phyloP scores from a whole-genome alignment of 1,140 invertebrate genomes.

The Drosophila pruinosa region DNA sequence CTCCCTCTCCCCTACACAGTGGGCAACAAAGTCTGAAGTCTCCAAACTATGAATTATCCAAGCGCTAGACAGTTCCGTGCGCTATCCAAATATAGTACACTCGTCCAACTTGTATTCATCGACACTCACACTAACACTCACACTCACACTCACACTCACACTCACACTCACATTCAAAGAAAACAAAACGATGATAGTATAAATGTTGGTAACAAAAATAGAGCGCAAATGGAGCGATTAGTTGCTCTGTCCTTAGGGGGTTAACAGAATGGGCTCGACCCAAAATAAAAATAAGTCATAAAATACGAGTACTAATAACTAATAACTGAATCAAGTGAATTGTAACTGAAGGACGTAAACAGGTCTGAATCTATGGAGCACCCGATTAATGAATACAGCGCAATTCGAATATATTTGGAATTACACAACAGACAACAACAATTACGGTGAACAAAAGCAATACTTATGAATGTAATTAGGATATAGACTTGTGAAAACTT shows the following conservation, averaged over 20 bases:
- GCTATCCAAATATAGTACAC: not conserved
- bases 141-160: no score
- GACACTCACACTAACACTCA: no score
- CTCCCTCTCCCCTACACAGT: not conserved
- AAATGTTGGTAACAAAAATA: conserved; percentile 38
- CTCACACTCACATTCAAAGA: no score
- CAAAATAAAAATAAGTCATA: conserved; percentile 28
- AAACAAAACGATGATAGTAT: conserved; percentile 24
- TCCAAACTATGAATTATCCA: conserved; percentile 50
- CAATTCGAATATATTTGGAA: not conserved
- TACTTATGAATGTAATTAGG: conserved; percentile 9
- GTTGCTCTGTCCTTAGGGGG: conserved; percentile 19
- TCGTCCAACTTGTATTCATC: no score
- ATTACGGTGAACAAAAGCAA: not conserved
- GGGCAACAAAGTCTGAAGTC: conserved; percentile 12
- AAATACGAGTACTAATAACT: conserved; percentile 16
- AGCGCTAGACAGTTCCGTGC: conserved; percentile 6
- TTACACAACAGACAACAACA: not conserved
- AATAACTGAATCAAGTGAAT: conserved; percentile 50
- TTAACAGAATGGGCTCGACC: not conserved
- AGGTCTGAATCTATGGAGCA: conserved; percentile 23
- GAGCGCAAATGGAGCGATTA: conserved; percentile 62
- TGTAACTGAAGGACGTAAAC: conserved; percentile 32
- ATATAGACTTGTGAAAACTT: not conserved
- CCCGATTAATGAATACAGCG: not conserved